phyloP scores from a whole-genome alignment of 2,797 vertebrate species.

The Avahi laniger region DNA sequence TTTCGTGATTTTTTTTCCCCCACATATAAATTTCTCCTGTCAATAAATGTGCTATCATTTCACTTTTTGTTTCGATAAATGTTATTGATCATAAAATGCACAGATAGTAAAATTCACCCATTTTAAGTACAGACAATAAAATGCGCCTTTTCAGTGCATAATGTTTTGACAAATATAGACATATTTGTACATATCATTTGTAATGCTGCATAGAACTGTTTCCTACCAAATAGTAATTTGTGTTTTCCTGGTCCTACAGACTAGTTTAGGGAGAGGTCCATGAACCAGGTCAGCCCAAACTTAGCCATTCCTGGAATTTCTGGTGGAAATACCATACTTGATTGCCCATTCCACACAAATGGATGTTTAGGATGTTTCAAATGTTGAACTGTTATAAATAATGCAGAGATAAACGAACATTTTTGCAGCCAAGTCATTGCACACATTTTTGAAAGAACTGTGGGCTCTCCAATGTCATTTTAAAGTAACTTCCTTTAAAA shows the following conservation, averaged over 20 bases:
- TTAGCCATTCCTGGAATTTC: constrained; percentile 61
- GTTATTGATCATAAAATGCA: constrained; percentile 1
- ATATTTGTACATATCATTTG: neutral
- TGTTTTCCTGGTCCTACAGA: neutral
- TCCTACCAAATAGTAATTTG: neutral
- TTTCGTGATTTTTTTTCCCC: neutral
- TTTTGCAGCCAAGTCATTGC: neutral
- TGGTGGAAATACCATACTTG: constrained; percentile 44
- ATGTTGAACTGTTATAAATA: constrained; percentile 49
- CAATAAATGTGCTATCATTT: neutral
- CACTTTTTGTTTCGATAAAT: neutral
- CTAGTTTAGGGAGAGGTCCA: neutral
- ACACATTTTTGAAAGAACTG: neutral
- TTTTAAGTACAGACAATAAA: neutral
- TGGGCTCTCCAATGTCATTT: neutral
- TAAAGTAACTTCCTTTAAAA: neutral
- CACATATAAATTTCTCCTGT: neutral
- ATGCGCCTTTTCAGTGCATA: neutral
- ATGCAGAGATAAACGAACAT: neutral
- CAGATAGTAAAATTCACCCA: neutral
- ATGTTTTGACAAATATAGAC: neutral
- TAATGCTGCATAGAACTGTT: neutral
- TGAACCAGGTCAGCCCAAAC: neutral
- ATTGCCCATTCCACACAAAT: constrained; percentile 41
- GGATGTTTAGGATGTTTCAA: constrained; percentile 40